These are phyloP conservation scores for Ambastaia sidthimunki DNA, from an alignment of 2,797 vertebrate genomes.

Conservation along the genomic window DNA sequence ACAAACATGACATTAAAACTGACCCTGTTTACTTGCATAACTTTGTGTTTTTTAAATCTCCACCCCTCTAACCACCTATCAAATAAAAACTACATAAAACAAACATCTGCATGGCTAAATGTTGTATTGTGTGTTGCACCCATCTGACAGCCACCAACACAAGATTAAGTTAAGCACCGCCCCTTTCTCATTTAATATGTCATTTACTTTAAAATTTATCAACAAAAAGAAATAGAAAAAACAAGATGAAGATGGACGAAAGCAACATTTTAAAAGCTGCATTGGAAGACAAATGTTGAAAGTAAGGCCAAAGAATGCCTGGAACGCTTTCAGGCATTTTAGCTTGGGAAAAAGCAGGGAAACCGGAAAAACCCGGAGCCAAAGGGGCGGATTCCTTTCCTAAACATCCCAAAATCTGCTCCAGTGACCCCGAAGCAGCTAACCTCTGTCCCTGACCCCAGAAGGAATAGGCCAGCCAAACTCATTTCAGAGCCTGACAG, in stretches of 20 bases:
- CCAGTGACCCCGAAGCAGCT: slow-evolving; percentile 42
- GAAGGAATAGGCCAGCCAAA: slow-evolving; percentile 14
- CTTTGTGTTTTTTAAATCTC: too few species aligned
- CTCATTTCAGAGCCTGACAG: slow-evolving; percentile 36
- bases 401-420: slow-evolving; percentile 51
- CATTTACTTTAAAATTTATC: too few species aligned
- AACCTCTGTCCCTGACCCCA: slow-evolving; percentile 34
- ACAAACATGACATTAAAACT: not conserved
- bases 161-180: too few species aligned
- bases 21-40: not conserved
- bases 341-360: slow-evolving; percentile 54
- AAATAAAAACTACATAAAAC: too few species aligned
- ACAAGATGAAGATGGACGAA: not conserved
- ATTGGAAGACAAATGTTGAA: slow-evolving; percentile 55
- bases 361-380: slow-evolving; percentile 62
- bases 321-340: slow-evolving; percentile 59
- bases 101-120: too few species aligned
- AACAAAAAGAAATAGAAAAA: slow-evolving; percentile 19
- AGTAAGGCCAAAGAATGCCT: slow-evolving; percentile 69
- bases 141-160: too few species aligned
- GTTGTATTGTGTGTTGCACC: too few species aligned
- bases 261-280: slow-evolving; percentile 40
- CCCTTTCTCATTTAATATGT: too few species aligned
- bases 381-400: slow-evolving; percentile 52
- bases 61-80: too few species aligned